Percentiles rank a stretch among this genome's conserved stretches.
Conservation (phyloP, 1,140 invertebrate genomes). For the Leptonema lineaticorne region DNA sequence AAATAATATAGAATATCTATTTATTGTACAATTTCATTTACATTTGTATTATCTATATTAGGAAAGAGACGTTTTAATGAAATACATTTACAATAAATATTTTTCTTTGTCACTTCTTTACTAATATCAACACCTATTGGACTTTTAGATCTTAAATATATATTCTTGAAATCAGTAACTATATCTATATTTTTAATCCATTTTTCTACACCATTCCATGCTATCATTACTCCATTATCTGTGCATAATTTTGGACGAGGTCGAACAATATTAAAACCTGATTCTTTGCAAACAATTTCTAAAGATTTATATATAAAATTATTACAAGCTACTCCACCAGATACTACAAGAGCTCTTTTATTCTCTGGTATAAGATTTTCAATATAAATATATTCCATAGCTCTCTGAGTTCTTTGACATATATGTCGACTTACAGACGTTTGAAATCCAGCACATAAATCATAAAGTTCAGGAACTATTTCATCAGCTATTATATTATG, state of each 20-base stretch:
- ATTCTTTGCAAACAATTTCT: constrained; percentile 64
- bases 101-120: background rate
- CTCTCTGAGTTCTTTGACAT: constrained; percentile 77
- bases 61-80: background rate
- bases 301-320: constrained; percentile 74
- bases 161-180: background rate
- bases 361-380: constrained; percentile 60
- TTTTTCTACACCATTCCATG: constrained; percentile 93
- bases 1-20: background rate
- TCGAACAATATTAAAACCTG: constrained; percentile 66
- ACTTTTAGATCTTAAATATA: background rate
- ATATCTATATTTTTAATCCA: constrained; percentile 15
- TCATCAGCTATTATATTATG: constrained; percentile 63
- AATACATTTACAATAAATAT: background rate
- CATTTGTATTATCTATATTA: background rate
- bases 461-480: constrained; percentile 75
- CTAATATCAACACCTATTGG: constrained; percentile 8
- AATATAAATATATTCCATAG: constrained; percentile 71
- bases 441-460: constrained; percentile 87
- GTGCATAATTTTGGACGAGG: constrained; percentile 89
- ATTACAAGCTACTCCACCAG: constrained; percentile 96
- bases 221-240: constrained; percentile 99
- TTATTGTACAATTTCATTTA: background rate
- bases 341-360: constrained; percentile 70
- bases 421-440: constrained; percentile 75